Percentiles rank a stretch among this genome's conserved stretches.
phyloP scores from a whole-genome alignment of 53 echinoderm and acorn worm species.

The Actinopyga echinites region DNA sequence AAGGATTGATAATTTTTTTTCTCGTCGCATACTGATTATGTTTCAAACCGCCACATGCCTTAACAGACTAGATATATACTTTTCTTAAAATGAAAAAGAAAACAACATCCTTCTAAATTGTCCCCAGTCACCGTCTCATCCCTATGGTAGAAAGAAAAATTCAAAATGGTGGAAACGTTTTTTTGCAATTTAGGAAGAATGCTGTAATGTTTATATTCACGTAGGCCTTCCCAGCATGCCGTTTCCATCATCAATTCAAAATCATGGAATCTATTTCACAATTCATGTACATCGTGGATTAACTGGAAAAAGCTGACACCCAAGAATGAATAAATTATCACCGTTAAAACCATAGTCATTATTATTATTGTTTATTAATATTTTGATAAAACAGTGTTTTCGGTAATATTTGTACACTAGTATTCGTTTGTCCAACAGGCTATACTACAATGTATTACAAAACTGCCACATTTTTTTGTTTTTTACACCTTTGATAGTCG shows the following conservation, averaged over 20 bases:
- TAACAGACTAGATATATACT: slow-evolving; percentile 27
- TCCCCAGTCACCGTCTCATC: slow-evolving; percentile 18
- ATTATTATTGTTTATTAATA: no score
- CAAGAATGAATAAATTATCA: no score
- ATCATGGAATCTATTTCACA: slow-evolving; percentile 26
- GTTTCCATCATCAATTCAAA: neutral
- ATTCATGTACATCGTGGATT: slow-evolving; percentile 29
- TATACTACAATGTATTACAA: no score
- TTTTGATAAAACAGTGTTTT: no score
- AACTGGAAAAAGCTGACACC: neutral
- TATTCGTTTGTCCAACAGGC: no score
- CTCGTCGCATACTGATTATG: slow-evolving; percentile 38
- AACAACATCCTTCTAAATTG: slow-evolving; percentile 25
- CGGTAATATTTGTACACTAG: no score
- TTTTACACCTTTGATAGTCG: no score
- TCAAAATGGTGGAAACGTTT: slow-evolving; percentile 13
- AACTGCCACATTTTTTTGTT: no score
- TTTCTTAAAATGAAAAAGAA: slow-evolving; percentile 4
- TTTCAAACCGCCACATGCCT: slow-evolving; percentile 38
- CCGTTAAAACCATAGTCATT: no score
- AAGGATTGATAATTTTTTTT: neutral
- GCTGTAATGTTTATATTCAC: slow-evolving; percentile 18
- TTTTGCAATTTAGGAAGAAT: slow-evolving; percentile 25
- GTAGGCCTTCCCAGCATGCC: slow-evolving; percentile 22
- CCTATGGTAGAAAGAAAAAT: slow-evolving; percentile 25